A percentile compares a stretch with the other conserved stretches of the same genome.
Evolutionary conservation across 2,797 vertebrate genomes (phyloP).

Genomic region (Tragelaphus oryx): DNA sequence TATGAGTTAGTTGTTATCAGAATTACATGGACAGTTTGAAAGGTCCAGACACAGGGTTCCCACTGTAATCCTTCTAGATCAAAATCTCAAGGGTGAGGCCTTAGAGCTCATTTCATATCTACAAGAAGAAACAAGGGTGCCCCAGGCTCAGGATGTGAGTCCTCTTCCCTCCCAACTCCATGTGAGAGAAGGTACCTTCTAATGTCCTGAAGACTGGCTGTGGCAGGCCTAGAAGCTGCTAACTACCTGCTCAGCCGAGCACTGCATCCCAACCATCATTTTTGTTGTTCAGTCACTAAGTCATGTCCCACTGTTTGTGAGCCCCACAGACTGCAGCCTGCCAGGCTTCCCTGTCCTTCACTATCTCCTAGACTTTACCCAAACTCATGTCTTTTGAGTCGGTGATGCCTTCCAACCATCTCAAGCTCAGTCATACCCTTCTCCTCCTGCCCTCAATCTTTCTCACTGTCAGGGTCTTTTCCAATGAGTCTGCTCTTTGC

Average conservation of each 20-base stretch:
- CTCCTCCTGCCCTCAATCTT: background rate
- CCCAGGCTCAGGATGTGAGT: too few relatives aligned
- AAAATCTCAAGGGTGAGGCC: background rate
- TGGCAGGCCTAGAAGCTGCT: background rate
- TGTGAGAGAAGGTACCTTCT: background rate
- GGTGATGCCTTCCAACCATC: background rate
- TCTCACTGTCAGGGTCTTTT: background rate
- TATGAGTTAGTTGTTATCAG: background rate
- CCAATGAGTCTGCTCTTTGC: background rate
- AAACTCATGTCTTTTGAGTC: background rate
- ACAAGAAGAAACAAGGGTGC: background rate
- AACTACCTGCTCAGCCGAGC: background rate
- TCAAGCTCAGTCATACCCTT: background rate
- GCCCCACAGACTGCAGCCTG: background rate
- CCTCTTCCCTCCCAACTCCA: background rate
- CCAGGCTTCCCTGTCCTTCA: background rate
- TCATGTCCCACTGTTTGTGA: background rate
- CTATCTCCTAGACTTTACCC: background rate
- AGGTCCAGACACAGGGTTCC: background rate
- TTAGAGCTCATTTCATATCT: background rate
- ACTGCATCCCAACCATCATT: background rate
- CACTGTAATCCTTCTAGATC: background rate
- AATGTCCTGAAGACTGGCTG: background rate
- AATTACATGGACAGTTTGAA: background rate
- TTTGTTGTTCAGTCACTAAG: background rate